Base-by-base conservation (phyloP, 2,888 invertebrate genomes). In the Drosophila emarginata region DNA sequence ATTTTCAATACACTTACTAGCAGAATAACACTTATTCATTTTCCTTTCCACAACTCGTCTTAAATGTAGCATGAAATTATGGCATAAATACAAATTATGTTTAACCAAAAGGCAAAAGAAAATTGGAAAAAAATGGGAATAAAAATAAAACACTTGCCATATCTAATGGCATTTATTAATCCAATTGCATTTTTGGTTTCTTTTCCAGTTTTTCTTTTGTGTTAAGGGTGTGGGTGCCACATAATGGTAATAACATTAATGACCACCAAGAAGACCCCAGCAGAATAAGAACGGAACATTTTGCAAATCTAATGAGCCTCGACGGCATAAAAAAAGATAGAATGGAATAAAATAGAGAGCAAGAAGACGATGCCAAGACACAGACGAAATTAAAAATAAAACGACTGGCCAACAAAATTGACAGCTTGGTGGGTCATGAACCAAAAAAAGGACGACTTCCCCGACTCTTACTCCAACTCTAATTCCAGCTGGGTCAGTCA, bases 291-390 rank as follows among this genome's bases (percentile, higher is more conserved):
- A 72, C 80, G 80, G 81, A 89, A 88, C 89, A 90, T 89, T 90
- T 89, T 77, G 90, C 88, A 86, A 89, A 88, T 91, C 89, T 91
- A 91, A 91, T 91, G 91, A 91, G 90, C 91, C 91, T 89, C 84
- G 87, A 90, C 91, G 87, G 88, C 89, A 89, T 90, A 88, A 91
- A 87, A 89, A 82, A 74, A 39, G 14, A 39, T 6, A 39, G 40
- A 9, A 15, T 28, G 28, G 28, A 5, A 28, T 28, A 32, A 9
- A 15, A 9, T 9, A 45, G 9, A 18, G 11, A 11, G 18, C 11
- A 18, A 21, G 45, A 45, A 18, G 45, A 45, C 45, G 60, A 53
- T 56, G 51, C 65, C 58, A 59, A 71, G 71, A 51, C 64, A 62
- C 61, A 71, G 71, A 67, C 36, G 32, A 59, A 65, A 69, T 53